Conservation (phyloP, 2,797 vertebrate genomes). For the Lagodon rhomboides region DNA sequence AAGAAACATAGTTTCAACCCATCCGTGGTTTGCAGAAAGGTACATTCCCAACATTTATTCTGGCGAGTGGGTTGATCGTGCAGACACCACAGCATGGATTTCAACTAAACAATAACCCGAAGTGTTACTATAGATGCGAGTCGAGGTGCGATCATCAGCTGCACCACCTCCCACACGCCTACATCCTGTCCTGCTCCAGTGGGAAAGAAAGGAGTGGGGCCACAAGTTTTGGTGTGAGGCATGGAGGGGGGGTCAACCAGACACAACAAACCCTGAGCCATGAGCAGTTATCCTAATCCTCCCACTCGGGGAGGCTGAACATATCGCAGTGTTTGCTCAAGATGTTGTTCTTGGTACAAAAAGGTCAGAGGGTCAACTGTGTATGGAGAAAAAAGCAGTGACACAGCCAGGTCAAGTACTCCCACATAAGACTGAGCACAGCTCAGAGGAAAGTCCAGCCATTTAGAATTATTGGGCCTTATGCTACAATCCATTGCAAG, state of each 20-base stretch:
- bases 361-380: conserved; percentile 11
- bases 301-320: conserved; percentile 16
- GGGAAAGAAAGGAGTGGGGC: background rate
- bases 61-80: too few relatives aligned
- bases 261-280: conserved; percentile 16
- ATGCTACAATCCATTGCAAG: too few relatives aligned
- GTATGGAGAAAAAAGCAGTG: conserved; percentile 1
- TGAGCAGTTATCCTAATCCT: conserved; percentile 13
- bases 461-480: conserved; percentile 5
- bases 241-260: background rate
- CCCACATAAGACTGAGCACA: conserved; percentile 14
- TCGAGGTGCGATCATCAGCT: background rate
- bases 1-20: too few relatives aligned
- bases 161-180: background rate
- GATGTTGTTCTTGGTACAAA: conserved; percentile 10
- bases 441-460: conserved; percentile 11
- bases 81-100: background rate
- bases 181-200: background rate
- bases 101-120: background rate
- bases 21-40: too few relatives aligned
- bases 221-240: background rate
- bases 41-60: too few relatives aligned
- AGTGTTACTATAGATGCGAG: background rate
- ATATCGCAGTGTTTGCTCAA: background rate
- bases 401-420: conserved; percentile 15